Evolutionary conservation across 2,797 vertebrate species (phyloP).

Genomic region (Semotilus atromaculatus): DNA sequence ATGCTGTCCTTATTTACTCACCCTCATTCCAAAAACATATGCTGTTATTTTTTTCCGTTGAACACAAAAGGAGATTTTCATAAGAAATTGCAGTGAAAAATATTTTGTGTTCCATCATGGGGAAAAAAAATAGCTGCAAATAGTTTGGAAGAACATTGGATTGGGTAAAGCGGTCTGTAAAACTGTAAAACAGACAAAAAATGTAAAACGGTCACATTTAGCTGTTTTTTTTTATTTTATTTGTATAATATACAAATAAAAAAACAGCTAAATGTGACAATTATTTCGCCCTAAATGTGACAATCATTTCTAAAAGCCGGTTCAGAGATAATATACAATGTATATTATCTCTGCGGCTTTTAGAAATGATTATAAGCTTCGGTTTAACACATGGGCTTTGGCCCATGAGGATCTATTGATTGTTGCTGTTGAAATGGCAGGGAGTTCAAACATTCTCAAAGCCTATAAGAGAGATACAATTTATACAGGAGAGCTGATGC

Average conservation of each 20-base stretch:
- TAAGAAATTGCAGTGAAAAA: not conserved
- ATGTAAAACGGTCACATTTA: no score
- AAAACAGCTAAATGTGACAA: no score
- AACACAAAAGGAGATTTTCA: not conserved
- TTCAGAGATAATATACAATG: no score
- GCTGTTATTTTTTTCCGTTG: not conserved
- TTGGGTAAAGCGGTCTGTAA: no score
- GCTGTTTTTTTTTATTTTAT: not conserved
- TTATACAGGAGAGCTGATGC: not conserved
- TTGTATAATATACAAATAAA: no score
- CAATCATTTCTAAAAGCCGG: no score
- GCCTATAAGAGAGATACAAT: constrained; percentile 40
- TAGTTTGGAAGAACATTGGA: not conserved
- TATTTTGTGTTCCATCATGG: not conserved
- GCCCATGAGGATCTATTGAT: constrained; percentile 47
- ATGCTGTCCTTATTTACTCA: constrained; percentile 1
- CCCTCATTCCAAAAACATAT: not conserved
- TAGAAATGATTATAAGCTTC: constrained; percentile 45
- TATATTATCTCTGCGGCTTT: constrained; percentile 8
- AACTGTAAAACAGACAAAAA: no score
- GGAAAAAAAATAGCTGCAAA: not conserved
- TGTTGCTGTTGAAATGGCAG: constrained; percentile 47
- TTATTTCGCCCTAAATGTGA: no score
- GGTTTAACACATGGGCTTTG: constrained; percentile 20
- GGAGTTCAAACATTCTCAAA: constrained; percentile 47